Conservation (phyloP, 2,888 invertebrate species). For the Andrena haemorrhoa region DNA sequence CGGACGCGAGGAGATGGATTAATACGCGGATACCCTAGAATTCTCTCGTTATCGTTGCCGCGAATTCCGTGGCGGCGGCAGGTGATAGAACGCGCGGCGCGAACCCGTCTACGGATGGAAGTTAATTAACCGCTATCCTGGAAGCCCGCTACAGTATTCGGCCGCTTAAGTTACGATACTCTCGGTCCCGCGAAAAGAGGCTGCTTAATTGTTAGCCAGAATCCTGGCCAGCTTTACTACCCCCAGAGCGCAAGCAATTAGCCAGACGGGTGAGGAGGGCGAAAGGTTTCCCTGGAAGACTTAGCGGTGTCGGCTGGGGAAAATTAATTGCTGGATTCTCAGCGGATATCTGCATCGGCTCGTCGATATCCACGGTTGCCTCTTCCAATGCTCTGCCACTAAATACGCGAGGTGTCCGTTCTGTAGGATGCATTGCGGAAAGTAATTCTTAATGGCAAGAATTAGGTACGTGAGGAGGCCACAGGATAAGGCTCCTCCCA, state of each 20-base stretch:
- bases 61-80: slow-evolving; percentile 32
- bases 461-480: too few relatives aligned
- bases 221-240: slow-evolving; percentile 24
- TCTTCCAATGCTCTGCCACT: neutral
- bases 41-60: slow-evolving; percentile 18
- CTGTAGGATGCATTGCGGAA: neutral
- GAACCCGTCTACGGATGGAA: slow-evolving; percentile 38
- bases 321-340: slow-evolving; percentile 55
- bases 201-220: slow-evolving; percentile 43
- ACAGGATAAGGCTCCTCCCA: too few relatives aligned
- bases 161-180: slow-evolving; percentile 21
- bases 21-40: slow-evolving; percentile 27
- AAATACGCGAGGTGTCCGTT: neutral
- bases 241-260: slow-evolving; percentile 56
- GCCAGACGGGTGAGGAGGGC: slow-evolving; percentile 5
- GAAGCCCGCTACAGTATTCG: slow-evolving; percentile 21
- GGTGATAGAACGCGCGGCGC: slow-evolving; percentile 30
- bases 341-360: neutral
- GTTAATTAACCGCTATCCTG: slow-evolving; percentile 63
- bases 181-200: slow-evolving; percentile 14
- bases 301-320: slow-evolving; percentile 35
- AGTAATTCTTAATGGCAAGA: neutral
- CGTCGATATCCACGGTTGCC: neutral
- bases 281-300: slow-evolving; percentile 55
- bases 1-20: slow-evolving; percentile 33